Base-by-base conservation (phyloP, 2,888 invertebrate genomes). In the Heliconius cydno region DNA sequence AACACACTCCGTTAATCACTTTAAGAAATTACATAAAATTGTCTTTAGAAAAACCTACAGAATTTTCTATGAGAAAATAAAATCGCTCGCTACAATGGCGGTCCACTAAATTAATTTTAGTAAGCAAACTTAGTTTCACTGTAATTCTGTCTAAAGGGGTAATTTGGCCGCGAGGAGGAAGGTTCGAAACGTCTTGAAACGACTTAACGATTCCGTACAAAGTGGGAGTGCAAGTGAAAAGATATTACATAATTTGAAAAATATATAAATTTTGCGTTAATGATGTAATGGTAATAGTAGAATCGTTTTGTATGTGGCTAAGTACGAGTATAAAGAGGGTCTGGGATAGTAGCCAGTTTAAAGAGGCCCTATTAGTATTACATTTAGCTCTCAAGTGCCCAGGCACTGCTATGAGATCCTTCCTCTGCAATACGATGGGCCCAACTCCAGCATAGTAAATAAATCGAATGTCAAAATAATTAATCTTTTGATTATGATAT, bases 101-200 rank as follows among this genome's bases (percentile, higher is more conserved):
- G 84, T 87, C 85, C 86, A 86, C 88, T 89, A 88, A 91, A 92
- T 92, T 91, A 90, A 91, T 91, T 91, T 90, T 85, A 87, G 86
- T 88, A 87, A 85, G 86, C 83, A 83, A 86, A 91, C 87, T 91
- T 90, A 88, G 89, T 91, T 90, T 88, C 79, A 71, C 68, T 83
- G 85, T 86, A 88, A 86, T 88, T 89, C 84, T 84, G 82, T 80
- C 81, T 84, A 85, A 88, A 87, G 86, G 88, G 86, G 87, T 88
- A 89, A 90, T 89, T 89, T 88, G 84, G 84, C 85, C 84, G 83
- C 84, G 84, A 86, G 85, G 83, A 85, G 84, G 83, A 84, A 83
- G 84, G 84, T 85, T 85, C 83, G 85, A 82, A 88, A 84, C 83
- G 82, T 84, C 86, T 85, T 85, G 80, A 83, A 85, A 81, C 83